Evolutionary conservation across 1,140 invertebrate species (phyloP).

Genomic region (Trialeurodes vaporariorum): DNA sequence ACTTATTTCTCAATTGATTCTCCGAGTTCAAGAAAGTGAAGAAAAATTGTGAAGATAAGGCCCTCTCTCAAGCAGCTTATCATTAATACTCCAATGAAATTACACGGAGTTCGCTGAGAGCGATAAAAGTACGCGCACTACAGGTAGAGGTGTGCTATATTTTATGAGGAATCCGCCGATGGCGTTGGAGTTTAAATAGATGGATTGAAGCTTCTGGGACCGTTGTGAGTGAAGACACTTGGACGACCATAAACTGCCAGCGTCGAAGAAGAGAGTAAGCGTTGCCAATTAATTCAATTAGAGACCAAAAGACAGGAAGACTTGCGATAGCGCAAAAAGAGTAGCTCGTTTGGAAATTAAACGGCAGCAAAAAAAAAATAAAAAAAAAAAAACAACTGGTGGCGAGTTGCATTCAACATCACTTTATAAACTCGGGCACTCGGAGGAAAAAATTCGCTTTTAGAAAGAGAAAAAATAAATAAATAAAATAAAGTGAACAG

Average conservation of each 20-base stretch:
- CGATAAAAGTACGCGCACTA: too few species aligned
- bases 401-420: too few species aligned
- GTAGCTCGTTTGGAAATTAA: background rate
- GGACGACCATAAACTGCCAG: background rate
- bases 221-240: background rate
- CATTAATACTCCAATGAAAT: too few species aligned
- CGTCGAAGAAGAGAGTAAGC: background rate
- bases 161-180: background rate
- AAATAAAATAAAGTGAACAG: too few species aligned
- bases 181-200: background rate
- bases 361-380: too few species aligned
- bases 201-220: background rate
- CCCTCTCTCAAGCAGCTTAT: too few species aligned
- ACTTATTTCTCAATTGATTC: too few species aligned
- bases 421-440: background rate
- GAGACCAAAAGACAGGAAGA: background rate
- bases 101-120: too few species aligned
- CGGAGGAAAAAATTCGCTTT: background rate
- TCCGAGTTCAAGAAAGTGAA: too few species aligned
- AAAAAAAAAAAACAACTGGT: too few species aligned
- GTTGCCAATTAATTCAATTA: constrained; percentile 1
- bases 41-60: too few species aligned
- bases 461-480: too few species aligned
- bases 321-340: background rate
- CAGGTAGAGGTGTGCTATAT: background rate